Evolutionary conservation across 2,113 vertebrate genomes (phyloP), one percentile per base, ranked within the genome.

Genomic region (Scopus umbretta): DNA sequence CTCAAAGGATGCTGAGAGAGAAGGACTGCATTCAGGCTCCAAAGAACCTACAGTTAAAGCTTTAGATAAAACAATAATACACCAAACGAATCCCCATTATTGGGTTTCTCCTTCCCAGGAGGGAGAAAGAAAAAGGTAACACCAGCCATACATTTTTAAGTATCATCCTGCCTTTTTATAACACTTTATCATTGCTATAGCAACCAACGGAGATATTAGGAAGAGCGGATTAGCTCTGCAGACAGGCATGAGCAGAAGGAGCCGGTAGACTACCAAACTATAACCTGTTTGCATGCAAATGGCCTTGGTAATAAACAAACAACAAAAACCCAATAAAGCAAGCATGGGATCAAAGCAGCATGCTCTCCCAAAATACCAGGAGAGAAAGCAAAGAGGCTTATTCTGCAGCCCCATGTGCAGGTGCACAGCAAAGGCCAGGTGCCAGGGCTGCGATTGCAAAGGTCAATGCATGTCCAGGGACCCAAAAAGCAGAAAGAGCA

Each of bases 131-230:
- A 79, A 83, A 78, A 80, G 11, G n/a, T 63, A 91, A 80, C 27
- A 67, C 10, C 27, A 91, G 80, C 56, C 62, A 92, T 79, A 84
- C 12, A 81, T 81, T 86, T 84, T 86, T 84, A 86, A 91, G 70
- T 53, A 84, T 79, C 72, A 91, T 49, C 49, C 47, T 89, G 86
- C n/a, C 34, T 94, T 94, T 73, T 94, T 94, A 17, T 63, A 94
- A 63, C 63, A 86, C 34, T 76, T 73, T 62, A 88, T 68, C 66
- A 94, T 94, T 89, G 71, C 94, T 85, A 96, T 91, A 93, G 93
- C 93, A 97, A 96, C 70, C 78, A 92, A 17, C 2, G 1, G 38
- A 70, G 61, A 71, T 90, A 66, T 71, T 58, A 75, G 72, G 85
- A 88, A 65, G 50, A 50, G 58, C 0, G 1, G 73, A 82, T 93